A percentile compares a stretch with the other conserved stretches of the same genome.
Conservation (phyloP, 2,113 vertebrate genomes). For the Spermophilus dauricus region DNA sequence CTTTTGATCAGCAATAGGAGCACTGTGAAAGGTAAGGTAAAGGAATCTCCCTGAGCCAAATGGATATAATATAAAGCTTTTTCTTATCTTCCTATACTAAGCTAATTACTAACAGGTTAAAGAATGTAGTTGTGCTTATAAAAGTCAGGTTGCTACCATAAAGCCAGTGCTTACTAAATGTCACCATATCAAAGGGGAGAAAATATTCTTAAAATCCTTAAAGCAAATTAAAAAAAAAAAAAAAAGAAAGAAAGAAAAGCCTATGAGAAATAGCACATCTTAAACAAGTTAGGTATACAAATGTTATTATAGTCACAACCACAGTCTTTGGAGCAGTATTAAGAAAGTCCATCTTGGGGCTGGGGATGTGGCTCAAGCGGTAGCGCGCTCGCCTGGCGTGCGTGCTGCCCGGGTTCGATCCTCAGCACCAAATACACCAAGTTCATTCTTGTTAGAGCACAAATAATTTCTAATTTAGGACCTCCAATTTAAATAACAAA, state of each 20-base stretch:
- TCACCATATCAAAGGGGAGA: slow-evolving; percentile 77
- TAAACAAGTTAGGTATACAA: slow-evolving; percentile 84
- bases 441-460: slow-evolving; percentile 75
- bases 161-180: slow-evolving; percentile 79
- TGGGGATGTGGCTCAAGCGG: too few species aligned
- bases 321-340: slow-evolving; percentile 80
- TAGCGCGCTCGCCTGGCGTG: too few species aligned
- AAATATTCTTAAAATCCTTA: slow-evolving; percentile 69
- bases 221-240: rapidly evolving
- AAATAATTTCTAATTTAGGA: slow-evolving; percentile 77
- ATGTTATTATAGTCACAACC: slow-evolving; percentile 54
- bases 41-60: slow-evolving; percentile 82
- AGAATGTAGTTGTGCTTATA: slow-evolving; percentile 78
- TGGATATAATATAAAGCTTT: slow-evolving; percentile 54
- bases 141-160: slow-evolving; percentile 81
- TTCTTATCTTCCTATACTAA: slow-evolving; percentile 54
- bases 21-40: slow-evolving; percentile 70
- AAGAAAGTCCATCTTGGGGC: slow-evolving; percentile 71
- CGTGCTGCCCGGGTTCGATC: too few species aligned
- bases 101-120: slow-evolving; percentile 13
- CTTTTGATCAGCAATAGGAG: background rate
- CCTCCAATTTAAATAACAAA: slow-evolving; percentile 33
- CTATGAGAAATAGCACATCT: slow-evolving; percentile 82
- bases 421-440: slow-evolving; percentile 56
- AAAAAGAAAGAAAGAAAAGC: slow-evolving; percentile 29